Evolutionary conservation across 1,140 invertebrate genomes (phyloP).

Genomic region (Drosophila dunni): DNA sequence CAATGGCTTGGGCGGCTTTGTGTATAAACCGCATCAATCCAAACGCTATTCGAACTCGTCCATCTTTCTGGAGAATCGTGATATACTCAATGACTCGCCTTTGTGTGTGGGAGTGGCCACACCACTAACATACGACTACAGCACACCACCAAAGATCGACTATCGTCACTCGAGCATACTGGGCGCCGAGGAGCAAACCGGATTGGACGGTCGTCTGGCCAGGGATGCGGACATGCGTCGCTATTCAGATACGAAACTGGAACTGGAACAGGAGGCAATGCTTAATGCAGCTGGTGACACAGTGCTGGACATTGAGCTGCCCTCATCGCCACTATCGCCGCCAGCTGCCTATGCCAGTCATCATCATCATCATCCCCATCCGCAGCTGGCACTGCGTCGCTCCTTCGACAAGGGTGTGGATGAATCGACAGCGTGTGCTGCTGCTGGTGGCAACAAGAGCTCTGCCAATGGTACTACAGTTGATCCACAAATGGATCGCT

Average conservation of each 20-base stretch:
- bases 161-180: constrained; percentile 75
- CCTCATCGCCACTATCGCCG: constrained; percentile 73
- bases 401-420: constrained; percentile 73
- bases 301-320: constrained; percentile 77
- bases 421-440: constrained; percentile 16
- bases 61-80: constrained; percentile 84
- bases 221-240: constrained; percentile 75
- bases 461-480: constrained; percentile 18
- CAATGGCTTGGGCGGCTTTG: constrained; percentile 77
- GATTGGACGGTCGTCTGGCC: constrained; percentile 57
- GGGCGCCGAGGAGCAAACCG: constrained; percentile 56
- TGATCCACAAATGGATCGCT: constrained; percentile 68
- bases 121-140: constrained; percentile 68
- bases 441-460: constrained; percentile 10
- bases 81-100: constrained; percentile 81
- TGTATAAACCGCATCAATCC: constrained; percentile 75
- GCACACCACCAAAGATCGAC: constrained; percentile 77
- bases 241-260: constrained; percentile 85
- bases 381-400: constrained; percentile 57
- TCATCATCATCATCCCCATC: constrained; percentile 40
- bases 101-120: constrained; percentile 57
- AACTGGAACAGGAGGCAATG: constrained; percentile 53
- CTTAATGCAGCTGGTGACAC: constrained; percentile 43
- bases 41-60: constrained; percentile 83
- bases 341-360: constrained; percentile 69